Evolutionary conservation across 2,113 vertebrate species (phyloP).

Genomic region (Barnardius zonarius): DNA sequence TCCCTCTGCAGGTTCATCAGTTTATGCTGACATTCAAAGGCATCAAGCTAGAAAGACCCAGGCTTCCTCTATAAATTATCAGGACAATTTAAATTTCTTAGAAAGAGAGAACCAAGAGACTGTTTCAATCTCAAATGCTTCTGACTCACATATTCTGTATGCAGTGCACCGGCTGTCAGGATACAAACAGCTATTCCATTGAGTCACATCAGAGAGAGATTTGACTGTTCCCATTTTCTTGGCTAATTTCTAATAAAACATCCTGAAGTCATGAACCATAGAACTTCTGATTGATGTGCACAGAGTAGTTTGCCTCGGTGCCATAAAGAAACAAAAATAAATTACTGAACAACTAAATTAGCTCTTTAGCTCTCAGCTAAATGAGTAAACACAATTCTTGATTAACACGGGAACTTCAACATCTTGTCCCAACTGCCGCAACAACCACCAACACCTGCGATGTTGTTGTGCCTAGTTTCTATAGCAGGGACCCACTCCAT

Average conservation of each 20-base stretch:
- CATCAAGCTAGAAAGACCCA: not conserved
- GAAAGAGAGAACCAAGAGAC: not conserved
- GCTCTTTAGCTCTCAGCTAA: not conserved
- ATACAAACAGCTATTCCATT: not conserved
- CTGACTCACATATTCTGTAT: not conserved
- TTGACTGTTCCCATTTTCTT: not conserved
- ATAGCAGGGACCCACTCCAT: not conserved
- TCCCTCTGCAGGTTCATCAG: not conserved
- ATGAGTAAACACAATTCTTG: not conserved
- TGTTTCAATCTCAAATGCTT: not conserved
- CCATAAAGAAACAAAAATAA: not conserved
- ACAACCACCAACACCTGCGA: not conserved
- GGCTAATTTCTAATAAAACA: not conserved
- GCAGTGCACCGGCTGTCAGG: not conserved
- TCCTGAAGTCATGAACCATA: not conserved
- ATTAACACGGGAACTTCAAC: not conserved
- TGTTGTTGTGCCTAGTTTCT: rapidly evolving
- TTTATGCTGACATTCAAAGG: not conserved
- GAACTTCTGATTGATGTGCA: not conserved
- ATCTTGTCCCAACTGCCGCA: not conserved
- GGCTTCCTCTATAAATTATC: not conserved
- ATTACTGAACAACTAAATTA: not conserved
- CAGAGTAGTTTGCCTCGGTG: not conserved
- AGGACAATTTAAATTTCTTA: not conserved
- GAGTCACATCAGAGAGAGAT: not conserved